Evolutionary conservation across 37 sponge, comb jelly and placozoan genomes (phyloP), one percentile per base, ranked within the genome.

Genomic region (Chondrilla cf. caribensis): DNA sequence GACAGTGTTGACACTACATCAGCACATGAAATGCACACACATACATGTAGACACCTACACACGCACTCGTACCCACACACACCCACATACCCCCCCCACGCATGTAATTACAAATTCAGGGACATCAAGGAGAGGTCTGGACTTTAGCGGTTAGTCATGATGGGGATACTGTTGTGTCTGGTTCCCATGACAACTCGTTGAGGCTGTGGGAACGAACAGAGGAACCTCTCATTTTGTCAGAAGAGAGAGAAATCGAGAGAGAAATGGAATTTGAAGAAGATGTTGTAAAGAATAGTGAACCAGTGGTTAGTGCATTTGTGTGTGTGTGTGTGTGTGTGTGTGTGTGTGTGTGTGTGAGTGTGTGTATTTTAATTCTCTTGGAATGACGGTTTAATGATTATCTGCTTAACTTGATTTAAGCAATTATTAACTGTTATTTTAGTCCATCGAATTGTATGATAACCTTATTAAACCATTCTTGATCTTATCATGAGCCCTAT

Each of bases 71-170:
- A 47, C 51, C 6, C 51, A 47, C 51, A 47, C 51, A 47, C 51
- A 47, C 51, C 6, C 51, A 47, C 51, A 24, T 58, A 3, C 35
- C 14, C 0, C 65, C 40, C 51, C 59, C 39, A 19, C 29, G 2
- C 31, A 0, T 70, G 14, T 33, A 4, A 2, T 28, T 38, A 18
- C 22, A 18, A 7, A 9, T 3, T 3, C 60, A 89, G 92, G 97
- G 99, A 0, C 99, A 98, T 75, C 89, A 90, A 22, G 85, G 70
- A 62, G 94, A 94, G 57, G 87, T 98, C 37, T 94, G 95, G 94
- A 88, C 93, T 77, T 22, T 98, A 60, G 95, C 92, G 35, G 83
- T 98, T 29, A 93, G 90, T 79, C 68, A 81, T 65, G 86, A 90
- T 91, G 99, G 99, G 11, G 86, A 92, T 41, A 73, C 83, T 28